Conservation (phyloP, 2,797 vertebrate species). For the Rousettus madagascariensis region DNA sequence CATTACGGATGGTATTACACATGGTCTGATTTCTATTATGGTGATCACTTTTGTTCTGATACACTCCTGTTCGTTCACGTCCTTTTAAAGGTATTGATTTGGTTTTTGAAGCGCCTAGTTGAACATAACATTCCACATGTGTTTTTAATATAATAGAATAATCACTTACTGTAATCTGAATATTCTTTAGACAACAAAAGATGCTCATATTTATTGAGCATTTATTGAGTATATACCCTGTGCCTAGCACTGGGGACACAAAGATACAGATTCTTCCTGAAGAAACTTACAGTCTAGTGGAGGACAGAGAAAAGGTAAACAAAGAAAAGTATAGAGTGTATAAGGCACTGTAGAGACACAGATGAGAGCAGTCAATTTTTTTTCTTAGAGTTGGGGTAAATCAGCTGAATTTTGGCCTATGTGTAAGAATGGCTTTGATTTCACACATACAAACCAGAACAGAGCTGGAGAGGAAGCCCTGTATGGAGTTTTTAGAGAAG, state of each 20-base stretch:
- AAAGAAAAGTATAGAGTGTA: neutral
- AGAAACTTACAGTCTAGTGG: neutral
- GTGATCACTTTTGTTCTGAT: neutral
- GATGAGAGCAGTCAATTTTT: neutral
- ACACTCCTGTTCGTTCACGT: neutral
- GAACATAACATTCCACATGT: neutral
- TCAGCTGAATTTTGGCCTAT: neutral
- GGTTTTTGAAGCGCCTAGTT: neutral
- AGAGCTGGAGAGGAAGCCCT: neutral
- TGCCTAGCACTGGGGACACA: neutral
- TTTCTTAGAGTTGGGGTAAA: neutral
- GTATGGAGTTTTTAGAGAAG: neutral
- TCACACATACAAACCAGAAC: neutral
- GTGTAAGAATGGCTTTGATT: neutral
- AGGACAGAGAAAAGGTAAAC: neutral
- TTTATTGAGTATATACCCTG: neutral
- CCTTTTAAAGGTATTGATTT: neutral
- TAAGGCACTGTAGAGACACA: neutral
- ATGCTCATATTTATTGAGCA: neutral
- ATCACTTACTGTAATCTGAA: neutral
- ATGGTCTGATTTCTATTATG: neutral
- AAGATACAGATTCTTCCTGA: neutral
- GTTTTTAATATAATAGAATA: neutral
- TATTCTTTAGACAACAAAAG: neutral
- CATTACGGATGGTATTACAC: neutral